phyloP scores from a whole-genome alignment of 1,140 invertebrate species.

The Drosophila watanabei region DNA sequence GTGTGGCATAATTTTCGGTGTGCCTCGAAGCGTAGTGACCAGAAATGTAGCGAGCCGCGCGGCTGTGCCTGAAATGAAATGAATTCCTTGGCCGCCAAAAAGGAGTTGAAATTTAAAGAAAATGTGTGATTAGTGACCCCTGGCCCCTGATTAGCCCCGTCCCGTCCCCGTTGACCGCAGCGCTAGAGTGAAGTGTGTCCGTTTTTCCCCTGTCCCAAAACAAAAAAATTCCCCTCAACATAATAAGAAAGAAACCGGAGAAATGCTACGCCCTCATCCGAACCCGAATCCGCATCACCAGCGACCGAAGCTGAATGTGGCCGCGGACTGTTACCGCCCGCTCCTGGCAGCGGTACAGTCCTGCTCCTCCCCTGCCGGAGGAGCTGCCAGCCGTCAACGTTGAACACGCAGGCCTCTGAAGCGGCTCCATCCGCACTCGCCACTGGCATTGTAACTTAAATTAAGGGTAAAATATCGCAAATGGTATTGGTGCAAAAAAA shows the following conservation, averaged over 20 bases:
- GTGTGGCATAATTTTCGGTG: slow-evolving; percentile 47
- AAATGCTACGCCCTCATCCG: slow-evolving; percentile 58
- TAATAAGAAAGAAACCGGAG: slow-evolving; percentile 22
- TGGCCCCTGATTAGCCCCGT: slow-evolving; percentile 25
- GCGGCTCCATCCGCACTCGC: slow-evolving; percentile 61
- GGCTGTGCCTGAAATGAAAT: slow-evolving; percentile 54
- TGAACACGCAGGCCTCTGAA: slow-evolving; percentile 54
- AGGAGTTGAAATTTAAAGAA: slow-evolving; percentile 10
- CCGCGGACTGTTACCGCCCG: slow-evolving; percentile 37
- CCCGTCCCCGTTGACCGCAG: slow-evolving; percentile 70
- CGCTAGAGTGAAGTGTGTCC: slow-evolving; percentile 63
- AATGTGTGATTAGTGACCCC: slow-evolving; percentile 56
- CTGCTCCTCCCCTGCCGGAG: slow-evolving; percentile 37
- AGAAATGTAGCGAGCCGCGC: slow-evolving; percentile 51
- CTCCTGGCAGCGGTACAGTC: slow-evolving; percentile 51
- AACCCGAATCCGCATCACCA: slow-evolving; percentile 26
- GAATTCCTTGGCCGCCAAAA: slow-evolving; percentile 7
- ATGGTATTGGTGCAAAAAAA: slow-evolving; percentile 84
- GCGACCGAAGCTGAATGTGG: slow-evolving; percentile 15
- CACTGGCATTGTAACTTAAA: slow-evolving; percentile 80
- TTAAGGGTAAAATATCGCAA: slow-evolving; percentile 86
- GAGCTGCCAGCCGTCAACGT: slow-evolving; percentile 52
- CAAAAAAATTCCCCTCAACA: neutral
- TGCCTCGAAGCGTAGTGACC: slow-evolving; percentile 25
- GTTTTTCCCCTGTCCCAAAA: slow-evolving; percentile 34